These are phyloP conservation scores for Dicaeum eximium DNA, from an alignment of 2,113 vertebrate species.

Conservation along the genomic window DNA sequence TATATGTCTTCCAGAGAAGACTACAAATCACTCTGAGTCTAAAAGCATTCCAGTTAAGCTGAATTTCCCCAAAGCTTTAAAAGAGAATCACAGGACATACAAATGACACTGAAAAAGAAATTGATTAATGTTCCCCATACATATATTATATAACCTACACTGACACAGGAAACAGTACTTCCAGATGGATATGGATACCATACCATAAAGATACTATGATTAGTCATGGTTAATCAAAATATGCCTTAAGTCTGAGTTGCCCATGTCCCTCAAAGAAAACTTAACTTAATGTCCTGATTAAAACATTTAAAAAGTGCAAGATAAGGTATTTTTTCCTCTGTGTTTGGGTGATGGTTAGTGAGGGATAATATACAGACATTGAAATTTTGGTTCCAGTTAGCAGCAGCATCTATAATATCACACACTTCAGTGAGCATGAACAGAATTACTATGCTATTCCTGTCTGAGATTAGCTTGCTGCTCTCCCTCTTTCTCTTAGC, in stretches of 20 bases:
- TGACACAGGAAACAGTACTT: not conserved
- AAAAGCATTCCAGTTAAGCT: not conserved
- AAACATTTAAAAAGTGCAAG: not conserved
- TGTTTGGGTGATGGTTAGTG: not conserved
- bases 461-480: not conserved
- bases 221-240: not conserved
- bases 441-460: not conserved
- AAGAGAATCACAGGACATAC: not conserved
- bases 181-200: not conserved
- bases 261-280: not conserved
- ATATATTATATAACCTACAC: not conserved
- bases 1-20: slow-evolving; percentile 7
- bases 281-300: not conserved
- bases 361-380: not conserved
- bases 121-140: not conserved
- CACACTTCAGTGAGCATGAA: not conserved
- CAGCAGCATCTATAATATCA: not conserved
- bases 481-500: not conserved
- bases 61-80: not conserved
- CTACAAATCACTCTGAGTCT: not conserved
- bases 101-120: not conserved
- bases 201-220: not conserved
- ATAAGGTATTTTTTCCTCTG: not conserved
- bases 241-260: not conserved
- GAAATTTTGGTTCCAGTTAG: not conserved